Evolutionary conservation across 2,113 vertebrate species (phyloP).

Genomic region (Myotis davidii): DNA sequence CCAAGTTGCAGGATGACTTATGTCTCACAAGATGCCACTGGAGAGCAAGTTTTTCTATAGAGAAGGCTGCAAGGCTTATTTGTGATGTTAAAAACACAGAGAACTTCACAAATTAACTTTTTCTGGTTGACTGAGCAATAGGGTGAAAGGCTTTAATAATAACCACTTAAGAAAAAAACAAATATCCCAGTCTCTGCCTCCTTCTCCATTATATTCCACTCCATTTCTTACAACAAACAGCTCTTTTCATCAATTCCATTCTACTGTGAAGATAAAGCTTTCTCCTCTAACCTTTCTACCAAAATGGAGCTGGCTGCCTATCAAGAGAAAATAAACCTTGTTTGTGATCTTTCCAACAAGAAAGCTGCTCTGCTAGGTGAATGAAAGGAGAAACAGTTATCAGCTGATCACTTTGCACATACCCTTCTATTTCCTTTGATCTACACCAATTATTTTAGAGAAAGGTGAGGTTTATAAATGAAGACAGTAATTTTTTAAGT

Average conservation of each 20-base stretch:
- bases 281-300: neutral
- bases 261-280: constrained; percentile 73
- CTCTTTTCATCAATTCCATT: constrained; percentile 66
- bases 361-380: constrained; percentile 65
- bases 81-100: constrained; percentile 22
- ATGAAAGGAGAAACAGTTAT: constrained; percentile 64
- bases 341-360: constrained; percentile 80
- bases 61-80: neutral
- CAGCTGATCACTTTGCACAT: constrained; percentile 38
- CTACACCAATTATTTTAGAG: constrained; percentile 26
- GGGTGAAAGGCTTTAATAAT: constrained; percentile 56
- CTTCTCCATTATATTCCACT: constrained; percentile 37
- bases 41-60: constrained; percentile 70
- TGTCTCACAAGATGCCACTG: constrained; percentile 78
- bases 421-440: constrained; percentile 60
- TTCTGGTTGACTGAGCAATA: constrained; percentile 62
- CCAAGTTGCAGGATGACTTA: neutral
- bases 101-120: constrained; percentile 58
- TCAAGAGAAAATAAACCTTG: constrained; percentile 64
- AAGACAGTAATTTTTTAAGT: constrained; percentile 52
- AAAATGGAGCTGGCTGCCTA: constrained; percentile 65
- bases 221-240: constrained; percentile 68
- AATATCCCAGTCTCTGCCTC: constrained; percentile 59
- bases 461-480: constrained; percentile 63
- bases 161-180: constrained; percentile 70